Percentiles rank a stretch among this genome's conserved stretches.
Evolutionary conservation across 2,797 vertebrate species (phyloP).

Genomic region (Channallabes apus): DNA sequence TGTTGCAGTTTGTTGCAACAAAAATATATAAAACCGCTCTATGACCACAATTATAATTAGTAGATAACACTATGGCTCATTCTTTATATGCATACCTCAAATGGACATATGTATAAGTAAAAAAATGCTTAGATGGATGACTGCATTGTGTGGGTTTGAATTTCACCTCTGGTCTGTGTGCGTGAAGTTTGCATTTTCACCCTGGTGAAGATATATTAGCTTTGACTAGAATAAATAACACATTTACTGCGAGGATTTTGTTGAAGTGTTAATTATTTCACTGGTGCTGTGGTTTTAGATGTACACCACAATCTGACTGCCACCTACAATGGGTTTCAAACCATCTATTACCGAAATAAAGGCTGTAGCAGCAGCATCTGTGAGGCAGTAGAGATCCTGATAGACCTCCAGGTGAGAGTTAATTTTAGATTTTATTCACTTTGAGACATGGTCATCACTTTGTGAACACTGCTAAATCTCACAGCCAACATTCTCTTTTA

Average conservation of each 20-base stretch:
- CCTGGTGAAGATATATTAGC: neutral
- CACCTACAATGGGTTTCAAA: conserved; percentile 69
- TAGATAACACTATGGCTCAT: neutral
- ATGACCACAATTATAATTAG: neutral
- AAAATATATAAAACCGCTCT: neutral
- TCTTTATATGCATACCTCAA: neutral
- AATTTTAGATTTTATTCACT: neutral
- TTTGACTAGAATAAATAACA: neutral
- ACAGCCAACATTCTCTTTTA: conserved; percentile 49
- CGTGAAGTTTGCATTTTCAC: no score
- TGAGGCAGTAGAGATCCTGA: conserved; percentile 83
- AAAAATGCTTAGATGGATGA: neutral
- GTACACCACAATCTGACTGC: conserved; percentile 70
- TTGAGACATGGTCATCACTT: neutral
- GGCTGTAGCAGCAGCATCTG: conserved; percentile 85
- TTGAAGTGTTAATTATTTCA: neutral
- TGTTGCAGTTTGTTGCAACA: neutral
- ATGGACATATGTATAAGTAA: neutral
- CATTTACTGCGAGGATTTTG: neutral
- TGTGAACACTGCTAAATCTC: neutral
- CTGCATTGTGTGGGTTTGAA: no score
- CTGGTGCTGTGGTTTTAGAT: conserved; percentile 61
- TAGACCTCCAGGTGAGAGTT: conserved; percentile 75
- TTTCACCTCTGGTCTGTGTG: no score
- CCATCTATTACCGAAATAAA: conserved; percentile 67